phyloP scores from a whole-genome alignment of 2,797 vertebrate genomes.

The Rachycentron canadum region DNA sequence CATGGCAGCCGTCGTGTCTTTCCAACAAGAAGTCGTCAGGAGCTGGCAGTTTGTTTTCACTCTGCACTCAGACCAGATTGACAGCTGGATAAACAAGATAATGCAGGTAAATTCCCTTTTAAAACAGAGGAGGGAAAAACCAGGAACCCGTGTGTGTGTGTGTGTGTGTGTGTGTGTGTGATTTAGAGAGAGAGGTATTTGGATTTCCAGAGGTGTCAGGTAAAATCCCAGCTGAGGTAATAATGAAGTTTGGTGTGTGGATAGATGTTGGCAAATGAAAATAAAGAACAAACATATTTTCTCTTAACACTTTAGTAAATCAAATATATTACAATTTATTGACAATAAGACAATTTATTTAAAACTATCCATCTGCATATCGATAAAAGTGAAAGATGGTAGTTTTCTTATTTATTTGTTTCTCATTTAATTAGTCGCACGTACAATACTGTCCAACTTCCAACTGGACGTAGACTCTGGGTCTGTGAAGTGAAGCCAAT shows the following conservation, averaged over 20 bases:
- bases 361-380: no score
- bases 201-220: not conserved
- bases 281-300: not conserved
- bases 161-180: not conserved
- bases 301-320: no score
- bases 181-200: not conserved
- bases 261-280: not conserved
- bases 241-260: not conserved
- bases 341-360: no score
- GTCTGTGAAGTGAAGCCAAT: no score
- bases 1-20: not conserved
- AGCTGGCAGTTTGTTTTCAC: not conserved
- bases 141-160: not conserved
- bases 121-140: not conserved
- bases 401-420: no score
- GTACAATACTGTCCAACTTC: no score
- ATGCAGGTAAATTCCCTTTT: slow-evolving; percentile 32
- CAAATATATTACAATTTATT: no score
- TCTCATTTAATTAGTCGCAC: no score
- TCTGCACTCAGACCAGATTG: slow-evolving; percentile 12
- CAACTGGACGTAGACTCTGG: no score
- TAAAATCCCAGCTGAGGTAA: slow-evolving; percentile 14
- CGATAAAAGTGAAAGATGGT: no score
- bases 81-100: slow-evolving; percentile 23
- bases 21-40: not conserved